Conservation (phyloP, 2,113 vertebrate species). For the Perccottus glenii region DNA sequence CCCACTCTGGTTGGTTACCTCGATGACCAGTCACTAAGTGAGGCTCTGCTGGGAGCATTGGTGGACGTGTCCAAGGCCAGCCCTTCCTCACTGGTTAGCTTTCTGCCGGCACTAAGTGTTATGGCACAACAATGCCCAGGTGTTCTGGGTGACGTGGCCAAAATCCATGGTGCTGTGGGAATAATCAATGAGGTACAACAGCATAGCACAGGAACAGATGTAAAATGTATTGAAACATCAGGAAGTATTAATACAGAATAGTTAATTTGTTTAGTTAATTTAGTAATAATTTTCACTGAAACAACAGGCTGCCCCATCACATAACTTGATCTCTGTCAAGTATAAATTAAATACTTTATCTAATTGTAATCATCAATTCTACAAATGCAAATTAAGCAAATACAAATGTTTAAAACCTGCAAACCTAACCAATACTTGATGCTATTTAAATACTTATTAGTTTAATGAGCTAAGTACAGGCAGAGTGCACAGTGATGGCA, state of each 20-base stretch:
- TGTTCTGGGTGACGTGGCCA: slow-evolving; percentile 86
- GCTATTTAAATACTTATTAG: too few species aligned
- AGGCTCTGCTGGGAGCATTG: slow-evolving; percentile 83
- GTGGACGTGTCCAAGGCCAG: slow-evolving; percentile 84
- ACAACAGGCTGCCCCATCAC: too few species aligned
- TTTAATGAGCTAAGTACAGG: background rate
- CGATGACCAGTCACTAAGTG: slow-evolving; percentile 79
- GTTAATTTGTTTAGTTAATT: too few species aligned
- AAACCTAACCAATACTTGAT: background rate
- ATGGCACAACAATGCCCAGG: slow-evolving; percentile 80
- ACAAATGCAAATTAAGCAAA: too few species aligned
- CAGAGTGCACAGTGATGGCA: background rate
- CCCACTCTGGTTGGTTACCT: slow-evolving; percentile 81
- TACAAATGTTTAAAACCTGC: too few species aligned
- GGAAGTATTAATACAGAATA: background rate
- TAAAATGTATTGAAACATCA: background rate
- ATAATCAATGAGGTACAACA: slow-evolving; percentile 82
- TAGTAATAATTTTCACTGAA: too few species aligned
- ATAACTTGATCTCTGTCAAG: too few species aligned
- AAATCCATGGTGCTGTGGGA: slow-evolving; percentile 90
- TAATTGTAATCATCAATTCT: too few species aligned
- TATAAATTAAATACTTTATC: too few species aligned
- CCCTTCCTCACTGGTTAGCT: slow-evolving; percentile 80
- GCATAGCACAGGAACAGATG: background rate
- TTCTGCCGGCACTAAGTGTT: slow-evolving; percentile 82